These are phyloP conservation scores for Silurus meridionalis DNA, from an alignment of 2,113 vertebrate genomes.

Conservation along the genomic window DNA sequence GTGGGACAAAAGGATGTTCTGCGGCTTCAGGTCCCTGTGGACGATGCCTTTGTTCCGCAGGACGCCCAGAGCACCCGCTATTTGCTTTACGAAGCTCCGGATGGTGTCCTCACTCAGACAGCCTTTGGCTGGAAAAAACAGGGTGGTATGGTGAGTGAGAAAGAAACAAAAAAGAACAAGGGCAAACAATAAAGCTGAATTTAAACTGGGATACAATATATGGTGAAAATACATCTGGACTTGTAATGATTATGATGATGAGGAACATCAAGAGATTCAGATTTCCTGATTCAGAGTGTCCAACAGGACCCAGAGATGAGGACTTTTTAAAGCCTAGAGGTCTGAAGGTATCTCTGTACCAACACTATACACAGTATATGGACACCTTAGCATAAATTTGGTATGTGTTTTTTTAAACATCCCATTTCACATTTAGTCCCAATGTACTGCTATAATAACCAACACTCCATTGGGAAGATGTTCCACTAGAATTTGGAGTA, in stretches of 20 bases:
- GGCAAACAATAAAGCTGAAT: no score
- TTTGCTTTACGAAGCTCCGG: slow-evolving; percentile 91
- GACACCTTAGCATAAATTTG: no score
- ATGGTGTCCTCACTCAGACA: slow-evolving; percentile 95
- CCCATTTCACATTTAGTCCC: no score
- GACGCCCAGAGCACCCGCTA: slow-evolving; percentile 89
- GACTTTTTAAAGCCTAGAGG: background rate
- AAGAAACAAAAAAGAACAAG: background rate
- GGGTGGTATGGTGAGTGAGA: background rate
- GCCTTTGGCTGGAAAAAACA: slow-evolving; percentile 78
- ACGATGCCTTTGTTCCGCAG: slow-evolving; percentile 91
- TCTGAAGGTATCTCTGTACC: background rate
- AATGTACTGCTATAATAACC: no score
- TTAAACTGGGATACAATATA: no score
- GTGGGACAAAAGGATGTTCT: slow-evolving; percentile 92
- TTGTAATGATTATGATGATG: no score
- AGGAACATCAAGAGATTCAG: no score
- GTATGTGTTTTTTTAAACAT: no score
- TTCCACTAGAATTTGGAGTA: no score
- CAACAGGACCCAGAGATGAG: background rate
- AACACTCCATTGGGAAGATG: no score
- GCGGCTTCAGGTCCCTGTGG: slow-evolving; percentile 93
- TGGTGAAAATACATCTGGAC: no score
- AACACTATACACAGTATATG: no score
- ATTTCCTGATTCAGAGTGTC: background rate